Evolutionary conservation across 2,113 vertebrate genomes (phyloP), one percentile per base, ranked within the genome.

Genomic region (Agapornis roseicollis): DNA sequence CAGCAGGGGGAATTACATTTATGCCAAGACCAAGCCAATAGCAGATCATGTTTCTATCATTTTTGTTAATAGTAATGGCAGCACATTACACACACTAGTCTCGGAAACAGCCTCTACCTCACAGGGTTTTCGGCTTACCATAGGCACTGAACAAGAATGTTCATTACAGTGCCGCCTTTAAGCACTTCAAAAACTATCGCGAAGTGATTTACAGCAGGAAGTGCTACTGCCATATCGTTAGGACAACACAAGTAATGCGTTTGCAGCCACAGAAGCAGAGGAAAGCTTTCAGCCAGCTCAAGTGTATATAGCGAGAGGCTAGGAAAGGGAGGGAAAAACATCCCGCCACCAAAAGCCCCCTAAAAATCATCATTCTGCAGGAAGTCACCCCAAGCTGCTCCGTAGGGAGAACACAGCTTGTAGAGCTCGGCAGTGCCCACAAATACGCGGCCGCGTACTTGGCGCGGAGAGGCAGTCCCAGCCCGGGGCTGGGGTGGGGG

Each of bases 151-250:
- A 46, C 33, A n/a, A 47, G 42, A 47, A 37, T 29, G 37, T 6
- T 88, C 58, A 5, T 16, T 22, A 17, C 82, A 22, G 50, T 25
- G 72, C 83, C 29, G 55, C 80, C 93, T 81, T 22, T 13, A 78
- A 90, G 69, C 61, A 8, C 69, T 86, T 79, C 47, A 37, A 73
- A 85, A 94, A 96, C 84, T 96, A 76, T 68, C 82, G 61, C 60
- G 10, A 80, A 85, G 91, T 80, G 70, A 94, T 95, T 94, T 91
- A 39, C 84, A 77, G 94, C 88, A 83, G 80, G 94, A 92, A 96
- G 72, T 29, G 85, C 86, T 18, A 17, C 87, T 88, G 89, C 80
- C 86, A 13, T 25, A 58, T n/a, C 76, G 60, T 19, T 13, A 66
- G 89, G 81, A 72, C 80, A 94, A 52, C 76, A 8, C 37, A 10